Evolutionary conservation across 2,888 invertebrate genomes (phyloP), one percentile per base, ranked within the genome.

Genomic region (Tanypteryx hageni): DNA sequence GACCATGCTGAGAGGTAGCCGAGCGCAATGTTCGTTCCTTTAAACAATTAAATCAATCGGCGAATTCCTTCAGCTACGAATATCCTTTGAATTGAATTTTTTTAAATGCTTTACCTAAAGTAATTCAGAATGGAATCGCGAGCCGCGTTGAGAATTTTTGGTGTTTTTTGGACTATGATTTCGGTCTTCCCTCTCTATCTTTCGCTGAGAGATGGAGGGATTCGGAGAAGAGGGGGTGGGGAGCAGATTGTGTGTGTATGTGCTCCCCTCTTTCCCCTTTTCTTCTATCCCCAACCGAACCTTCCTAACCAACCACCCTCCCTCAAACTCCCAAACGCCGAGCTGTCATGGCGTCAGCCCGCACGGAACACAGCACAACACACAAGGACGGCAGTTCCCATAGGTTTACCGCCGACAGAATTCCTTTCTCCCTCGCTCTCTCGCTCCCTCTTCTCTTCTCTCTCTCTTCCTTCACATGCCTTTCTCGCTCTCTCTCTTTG

Each of bases 1-100:
- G 61, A 61, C 61, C 86, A 3, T 31, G 89, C 89, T 89, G 89
- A 5, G 44, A n/a, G 44, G 89, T 89, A 89, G 89, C 44, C 89
- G 64, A 64, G 44, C 89, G 31, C 9, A 61, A n/a, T 83, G 18
- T 56, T 83, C 56, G 83, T 83, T 44, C 57, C 83, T 44, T n/a
- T 83, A 56, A 83, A 56, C 83, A 83, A 83, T 83, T 83, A 57
- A 9, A 56, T 44, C 44, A 1, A 44, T 5, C 3, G 44, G 44
- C 44, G 44, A 44, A 44, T 44, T 44, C 44, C 44, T 44, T 44
- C 44, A 44, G 5, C 44, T 44, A 44, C 5, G 1, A 5, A 44
- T 3, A 44, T 1, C 44, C 44, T 44, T 44, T 1, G 44, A 5
- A 44, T 44, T 5, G 1, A 44, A 44, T 44, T 44, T 3, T 44